phyloP scores from a whole-genome alignment of 2,797 vertebrate species.

The Cichlasoma orientale region DNA sequence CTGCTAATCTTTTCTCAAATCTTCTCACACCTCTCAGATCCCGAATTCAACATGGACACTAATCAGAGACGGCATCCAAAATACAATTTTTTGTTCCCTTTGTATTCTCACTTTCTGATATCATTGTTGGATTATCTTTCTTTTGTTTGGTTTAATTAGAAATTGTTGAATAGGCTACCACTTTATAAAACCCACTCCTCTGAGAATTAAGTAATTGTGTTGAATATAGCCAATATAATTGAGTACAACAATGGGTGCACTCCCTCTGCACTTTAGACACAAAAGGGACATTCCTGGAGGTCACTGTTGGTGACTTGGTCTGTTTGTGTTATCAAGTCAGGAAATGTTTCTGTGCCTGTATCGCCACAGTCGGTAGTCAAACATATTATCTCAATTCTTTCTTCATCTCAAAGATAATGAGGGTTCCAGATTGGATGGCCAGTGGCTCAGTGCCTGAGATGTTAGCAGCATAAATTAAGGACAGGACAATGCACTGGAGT shows the following conservation, averaged over 20 bases:
- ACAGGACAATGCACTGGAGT: not conserved
- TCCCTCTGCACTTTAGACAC: not conserved
- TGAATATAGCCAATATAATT: conserved; percentile 11
- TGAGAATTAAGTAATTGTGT: conserved; percentile 8
- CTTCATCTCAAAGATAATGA: conserved; percentile 43
- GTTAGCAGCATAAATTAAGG: conserved; percentile 18
- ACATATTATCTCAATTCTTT: conserved; percentile 8
- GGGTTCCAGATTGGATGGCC: conserved; percentile 39
- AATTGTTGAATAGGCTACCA: not conserved
- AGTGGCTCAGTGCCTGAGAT: conserved; percentile 24
- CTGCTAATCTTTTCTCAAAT: not conserved
- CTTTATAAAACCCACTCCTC: not conserved
- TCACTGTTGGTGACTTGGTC: not conserved
- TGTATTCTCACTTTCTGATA: not conserved
- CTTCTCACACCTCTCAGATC: not conserved
- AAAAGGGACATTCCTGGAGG: not conserved
- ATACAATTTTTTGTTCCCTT: not conserved
- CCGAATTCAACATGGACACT: not conserved
- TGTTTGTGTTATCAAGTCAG: not conserved
- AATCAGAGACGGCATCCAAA: not conserved
- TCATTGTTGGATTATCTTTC: not conserved
- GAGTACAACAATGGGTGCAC: not conserved
- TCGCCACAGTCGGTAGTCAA: conserved; percentile 9
- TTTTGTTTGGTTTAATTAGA: conserved; percentile 33
- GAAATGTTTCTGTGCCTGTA: not conserved